A percentile compares a stretch with the other conserved stretches of the same genome.
These are phyloP conservation scores for Arctocebus calabarensis DNA, from an alignment of 2,797 vertebrate genomes.

Conservation along the genomic window DNA sequence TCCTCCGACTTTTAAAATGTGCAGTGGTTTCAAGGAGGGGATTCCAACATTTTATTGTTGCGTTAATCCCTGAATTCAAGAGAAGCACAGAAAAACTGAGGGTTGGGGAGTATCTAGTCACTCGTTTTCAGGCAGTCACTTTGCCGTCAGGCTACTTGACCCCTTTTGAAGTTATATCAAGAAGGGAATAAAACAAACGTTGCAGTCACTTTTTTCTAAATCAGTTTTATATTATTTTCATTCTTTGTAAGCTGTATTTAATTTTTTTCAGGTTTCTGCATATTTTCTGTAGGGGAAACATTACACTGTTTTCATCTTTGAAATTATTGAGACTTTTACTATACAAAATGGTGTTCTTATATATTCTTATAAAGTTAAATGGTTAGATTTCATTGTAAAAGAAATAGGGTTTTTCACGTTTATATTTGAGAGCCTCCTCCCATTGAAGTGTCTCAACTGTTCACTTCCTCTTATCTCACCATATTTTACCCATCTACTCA, in stretches of 20 bases:
- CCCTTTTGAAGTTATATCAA: slow-evolving; percentile 43
- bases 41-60: slow-evolving; percentile 38
- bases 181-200: background rate
- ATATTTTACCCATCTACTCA: background rate
- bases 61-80: slow-evolving; percentile 31
- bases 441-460: background rate
- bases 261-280: slow-evolving; percentile 13
- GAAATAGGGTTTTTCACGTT: background rate
- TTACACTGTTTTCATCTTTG: slow-evolving; percentile 41
- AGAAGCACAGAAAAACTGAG: background rate
- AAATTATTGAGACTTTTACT: slow-evolving; percentile 27
- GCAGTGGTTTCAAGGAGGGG: background rate
- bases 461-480: background rate
- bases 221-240: background rate
- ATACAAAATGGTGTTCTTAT: background rate
- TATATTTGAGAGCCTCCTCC: background rate
- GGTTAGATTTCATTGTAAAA: slow-evolving; percentile 19
- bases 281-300: slow-evolving; percentile 50
- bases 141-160: background rate
- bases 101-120: background rate
- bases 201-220: slow-evolving; percentile 17
- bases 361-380: background rate
- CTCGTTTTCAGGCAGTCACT: background rate
- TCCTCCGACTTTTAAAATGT: background rate
- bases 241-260: slow-evolving; percentile 24